phyloP scores from a whole-genome alignment of 1,140 invertebrate genomes.

The Saccostrea cuccullata region DNA sequence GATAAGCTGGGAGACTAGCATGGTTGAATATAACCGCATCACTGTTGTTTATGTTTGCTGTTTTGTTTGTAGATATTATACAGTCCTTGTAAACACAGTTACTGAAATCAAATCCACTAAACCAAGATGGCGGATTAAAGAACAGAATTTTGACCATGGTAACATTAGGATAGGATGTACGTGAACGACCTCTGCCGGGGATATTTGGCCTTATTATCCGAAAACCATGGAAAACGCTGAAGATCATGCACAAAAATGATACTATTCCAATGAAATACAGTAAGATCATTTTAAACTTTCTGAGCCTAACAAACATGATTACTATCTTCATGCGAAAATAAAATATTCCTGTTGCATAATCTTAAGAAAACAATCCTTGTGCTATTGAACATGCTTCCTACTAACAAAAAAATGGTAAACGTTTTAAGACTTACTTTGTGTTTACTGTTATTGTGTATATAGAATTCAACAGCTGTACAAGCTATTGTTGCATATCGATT shows the following conservation, averaged over 20 bases:
- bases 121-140: conserved; percentile 4
- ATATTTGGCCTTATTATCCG: background rate
- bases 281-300: background rate
- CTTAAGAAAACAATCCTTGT: too few species aligned
- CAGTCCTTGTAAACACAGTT: background rate
- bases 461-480: too few species aligned
- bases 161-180: background rate
- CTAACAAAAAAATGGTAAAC: too few species aligned
- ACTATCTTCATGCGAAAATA: too few species aligned
- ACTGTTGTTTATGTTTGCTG: background rate
- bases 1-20: background rate
- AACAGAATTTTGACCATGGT: background rate
- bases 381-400: too few species aligned
- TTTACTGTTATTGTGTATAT: too few species aligned
- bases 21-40: conserved; percentile 34
- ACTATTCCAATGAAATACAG: background rate
- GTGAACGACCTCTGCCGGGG: background rate
- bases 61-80: background rate
- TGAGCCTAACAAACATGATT: background rate
- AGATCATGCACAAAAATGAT: background rate
- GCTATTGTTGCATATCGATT: too few species aligned
- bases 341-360: too few species aligned
- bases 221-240: background rate
- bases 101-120: background rate
- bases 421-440: too few species aligned